Evolutionary conservation across 1,140 invertebrate species (phyloP), one percentile per base, ranked within the genome.

Genomic region (Neodiprion fabricii): DNA sequence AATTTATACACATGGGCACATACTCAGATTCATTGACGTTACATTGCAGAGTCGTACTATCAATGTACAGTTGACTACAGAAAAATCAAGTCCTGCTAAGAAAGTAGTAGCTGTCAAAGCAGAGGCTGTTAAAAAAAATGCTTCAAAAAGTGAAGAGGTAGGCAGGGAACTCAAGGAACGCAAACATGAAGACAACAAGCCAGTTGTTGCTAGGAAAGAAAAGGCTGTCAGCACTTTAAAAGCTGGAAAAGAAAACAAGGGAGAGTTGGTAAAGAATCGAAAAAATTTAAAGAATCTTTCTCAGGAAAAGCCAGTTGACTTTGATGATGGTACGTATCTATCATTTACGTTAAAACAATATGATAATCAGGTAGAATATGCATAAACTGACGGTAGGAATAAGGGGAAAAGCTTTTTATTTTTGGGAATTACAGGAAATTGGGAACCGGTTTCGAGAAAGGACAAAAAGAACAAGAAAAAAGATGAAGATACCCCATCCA

Each of bases 301-400:
- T 61, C 85, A 88, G 77, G 92, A 93, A 78, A 94, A 94, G 82
- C 92, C 93, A 10, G 89, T 91, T 65, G 93, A 94, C 79, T 94
- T 91, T 87, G 93, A 94, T 85, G 93, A 94, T 77, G 93, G 92
- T 85, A 83, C 70, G 70, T 70, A 53, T 75, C 67, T 74, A 75
- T 75, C 72, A 14, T 14, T 66, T 73, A 48, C 12, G 67, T 73
- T 47, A 53, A 71, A 5, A 17, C 28, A 5, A 28, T 50, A 70
- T 74, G n/a, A 70, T 74, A 50, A 69, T 8, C 47, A 40, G 28
- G 1, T 40, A 40, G 28, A 40, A 40, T 40, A 40, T 40, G 28
- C 1, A 5, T 40, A 40, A 40, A 40, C 4, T 17, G 53, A 17
- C 53, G 8, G 53, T 17, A 61, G n/a, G 11, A 17, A 17, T 61